Percentiles rank a stretch among this genome's conserved stretches.
Evolutionary conservation across 2,797 vertebrate genomes (phyloP).

Genomic region (Avahi laniger): DNA sequence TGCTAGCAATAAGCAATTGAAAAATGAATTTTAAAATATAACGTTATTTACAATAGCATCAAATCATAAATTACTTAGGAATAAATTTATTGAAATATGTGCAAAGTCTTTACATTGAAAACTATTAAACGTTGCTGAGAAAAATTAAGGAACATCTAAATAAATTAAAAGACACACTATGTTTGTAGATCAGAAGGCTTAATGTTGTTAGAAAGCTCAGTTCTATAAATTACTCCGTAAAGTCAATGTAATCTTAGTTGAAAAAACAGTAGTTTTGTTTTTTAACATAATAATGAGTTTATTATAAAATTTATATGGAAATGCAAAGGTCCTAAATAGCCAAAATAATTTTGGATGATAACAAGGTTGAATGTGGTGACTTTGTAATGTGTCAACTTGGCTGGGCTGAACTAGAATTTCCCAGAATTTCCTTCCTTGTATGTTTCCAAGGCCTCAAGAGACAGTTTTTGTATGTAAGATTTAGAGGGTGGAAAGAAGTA

Average conservation of each 20-base stretch:
- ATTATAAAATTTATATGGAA: background rate
- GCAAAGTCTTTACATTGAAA: background rate
- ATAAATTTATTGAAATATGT: background rate
- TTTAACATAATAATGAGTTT: background rate
- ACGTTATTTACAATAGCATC: background rate
- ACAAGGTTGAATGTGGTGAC: background rate
- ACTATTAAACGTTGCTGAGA: background rate
- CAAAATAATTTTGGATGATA: background rate
- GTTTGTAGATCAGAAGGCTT: background rate
- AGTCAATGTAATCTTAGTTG: background rate
- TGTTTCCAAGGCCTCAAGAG: background rate
- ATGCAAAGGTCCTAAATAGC: background rate
- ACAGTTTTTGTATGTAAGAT: background rate
- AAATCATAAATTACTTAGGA: background rate
- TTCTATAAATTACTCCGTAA: background rate
- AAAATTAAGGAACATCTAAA: background rate
- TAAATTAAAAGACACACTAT: background rate
- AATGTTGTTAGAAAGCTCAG: background rate
- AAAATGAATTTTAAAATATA: background rate
- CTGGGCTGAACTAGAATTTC: background rate
- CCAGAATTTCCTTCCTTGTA: background rate
- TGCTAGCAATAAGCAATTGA: background rate
- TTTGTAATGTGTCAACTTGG: background rate
- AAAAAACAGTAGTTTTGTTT: background rate
- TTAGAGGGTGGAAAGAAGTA: background rate